Evolutionary conservation across 2,797 vertebrate genomes (phyloP).

Genomic region (Schizopygopsis pylzovi): DNA sequence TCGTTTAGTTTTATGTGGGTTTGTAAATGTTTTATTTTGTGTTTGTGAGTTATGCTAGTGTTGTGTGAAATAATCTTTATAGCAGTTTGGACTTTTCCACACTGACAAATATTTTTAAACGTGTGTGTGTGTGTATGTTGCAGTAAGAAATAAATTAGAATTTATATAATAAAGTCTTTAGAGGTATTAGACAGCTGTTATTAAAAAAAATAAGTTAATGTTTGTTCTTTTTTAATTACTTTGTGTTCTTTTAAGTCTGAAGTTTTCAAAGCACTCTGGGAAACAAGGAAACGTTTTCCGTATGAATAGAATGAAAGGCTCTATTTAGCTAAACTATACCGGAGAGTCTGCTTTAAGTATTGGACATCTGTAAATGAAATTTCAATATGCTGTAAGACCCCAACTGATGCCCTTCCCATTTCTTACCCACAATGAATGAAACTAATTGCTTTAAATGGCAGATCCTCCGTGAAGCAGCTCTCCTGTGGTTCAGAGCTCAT

Average conservation of each 20-base stretch:
- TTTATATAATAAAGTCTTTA: neutral
- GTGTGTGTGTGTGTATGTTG: too few species aligned
- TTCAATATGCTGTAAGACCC: conserved; percentile 56
- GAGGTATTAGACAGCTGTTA: conserved; percentile 8
- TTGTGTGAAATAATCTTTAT: neutral
- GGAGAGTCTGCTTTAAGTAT: conserved; percentile 60
- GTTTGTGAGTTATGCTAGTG: neutral
- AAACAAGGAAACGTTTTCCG: conserved; percentile 51
- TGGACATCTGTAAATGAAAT: conserved; percentile 59
- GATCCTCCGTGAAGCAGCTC: conserved; percentile 54
- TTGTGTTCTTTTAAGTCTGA: conserved; percentile 54
- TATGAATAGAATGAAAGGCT: conserved; percentile 59
- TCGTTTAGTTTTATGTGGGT: neutral
- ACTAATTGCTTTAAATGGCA: conserved; percentile 64
- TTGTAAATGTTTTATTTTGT: neutral
- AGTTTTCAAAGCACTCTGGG: conserved; percentile 60
- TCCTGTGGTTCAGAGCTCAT: conserved; percentile 58
- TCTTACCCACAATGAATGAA: conserved; percentile 56
- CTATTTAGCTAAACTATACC: conserved; percentile 58
- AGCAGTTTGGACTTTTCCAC: neutral
- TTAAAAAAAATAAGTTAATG: conserved; percentile 24
- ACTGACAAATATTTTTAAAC: too few species aligned
- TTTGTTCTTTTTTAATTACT: conserved; percentile 64
- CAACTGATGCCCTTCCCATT: conserved; percentile 58
- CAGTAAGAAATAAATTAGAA: too few species aligned